Conservation (phyloP, 2,113 vertebrate genomes). For the Egretta garzetta region DNA sequence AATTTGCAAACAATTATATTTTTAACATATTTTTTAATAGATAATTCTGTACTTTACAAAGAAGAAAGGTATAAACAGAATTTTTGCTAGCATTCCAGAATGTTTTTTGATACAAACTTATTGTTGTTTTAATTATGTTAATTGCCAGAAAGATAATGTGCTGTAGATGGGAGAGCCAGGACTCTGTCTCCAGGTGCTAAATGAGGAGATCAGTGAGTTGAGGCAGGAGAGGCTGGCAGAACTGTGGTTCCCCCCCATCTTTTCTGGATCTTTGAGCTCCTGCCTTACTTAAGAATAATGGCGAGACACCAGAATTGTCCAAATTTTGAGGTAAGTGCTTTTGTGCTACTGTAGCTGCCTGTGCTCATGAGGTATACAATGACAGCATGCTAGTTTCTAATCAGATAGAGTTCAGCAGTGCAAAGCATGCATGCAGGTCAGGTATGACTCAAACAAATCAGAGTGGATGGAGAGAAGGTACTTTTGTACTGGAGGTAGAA, state of each 20-base stretch:
- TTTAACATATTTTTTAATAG: not conserved
- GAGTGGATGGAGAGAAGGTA: not conserved
- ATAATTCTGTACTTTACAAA: not conserved
- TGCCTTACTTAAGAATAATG: not conserved
- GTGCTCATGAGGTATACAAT: not conserved
- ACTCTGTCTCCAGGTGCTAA: not conserved
- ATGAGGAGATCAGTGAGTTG: not conserved
- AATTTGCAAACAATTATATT: not conserved
- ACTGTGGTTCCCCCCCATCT: not conserved
- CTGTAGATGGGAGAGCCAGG: not conserved
- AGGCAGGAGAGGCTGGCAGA: not conserved
- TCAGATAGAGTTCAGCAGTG: not conserved
- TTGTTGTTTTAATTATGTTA: not conserved
- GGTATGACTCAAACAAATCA: not conserved
- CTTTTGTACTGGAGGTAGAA: not conserved
- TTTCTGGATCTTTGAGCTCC: not conserved
- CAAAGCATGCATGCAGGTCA: not conserved
- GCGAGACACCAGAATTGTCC: not conserved
- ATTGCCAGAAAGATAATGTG: not conserved
- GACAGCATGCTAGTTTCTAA: not conserved
- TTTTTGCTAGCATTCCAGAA: not conserved
- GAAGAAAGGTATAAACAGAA: not conserved
- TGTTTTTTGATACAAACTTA: not conserved
- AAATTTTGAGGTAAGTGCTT: not conserved
- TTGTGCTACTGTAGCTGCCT: not conserved